phyloP scores from a whole-genome alignment of 2,113 vertebrate genomes.

The Falcunculus frontatus region DNA sequence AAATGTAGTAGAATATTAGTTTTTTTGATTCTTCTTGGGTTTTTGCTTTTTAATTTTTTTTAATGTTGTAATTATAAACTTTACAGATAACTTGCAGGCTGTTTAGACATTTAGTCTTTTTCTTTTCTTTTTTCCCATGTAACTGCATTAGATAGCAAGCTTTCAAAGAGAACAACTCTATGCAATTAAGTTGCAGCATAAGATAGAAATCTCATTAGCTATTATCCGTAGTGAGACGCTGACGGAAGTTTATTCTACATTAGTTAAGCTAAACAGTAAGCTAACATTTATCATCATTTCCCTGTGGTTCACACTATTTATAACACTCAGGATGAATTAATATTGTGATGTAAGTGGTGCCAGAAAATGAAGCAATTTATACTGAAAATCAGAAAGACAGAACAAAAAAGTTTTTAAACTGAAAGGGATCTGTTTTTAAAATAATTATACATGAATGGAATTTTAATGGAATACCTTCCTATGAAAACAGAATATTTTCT shows the following conservation, averaged over 20 bases:
- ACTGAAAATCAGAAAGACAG: neutral
- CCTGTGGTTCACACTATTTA: neutral
- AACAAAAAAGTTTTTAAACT: neutral
- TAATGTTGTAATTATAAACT: neutral
- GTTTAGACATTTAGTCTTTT: neutral
- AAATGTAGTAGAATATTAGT: neutral
- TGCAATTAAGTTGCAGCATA: neutral
- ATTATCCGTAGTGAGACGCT: neutral
- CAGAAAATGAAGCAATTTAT: neutral
- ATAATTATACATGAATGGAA: neutral
- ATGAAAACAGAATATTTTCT: neutral
- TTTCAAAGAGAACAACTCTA: neutral
- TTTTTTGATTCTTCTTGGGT: neutral
- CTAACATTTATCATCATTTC: neutral
- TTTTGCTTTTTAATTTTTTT: neutral
- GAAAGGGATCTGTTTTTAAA: neutral
- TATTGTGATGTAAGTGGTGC: neutral
- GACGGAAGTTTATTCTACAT: neutral
- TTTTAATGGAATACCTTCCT: neutral
- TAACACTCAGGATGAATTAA: neutral
- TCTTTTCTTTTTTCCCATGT: neutral
- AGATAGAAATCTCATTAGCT: neutral
- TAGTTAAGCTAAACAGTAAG: neutral
- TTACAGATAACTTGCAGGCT: neutral
- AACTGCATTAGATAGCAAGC: neutral